Evolutionary conservation across 2,888 invertebrate genomes (phyloP).

Genomic region (Mythimna impura): DNA sequence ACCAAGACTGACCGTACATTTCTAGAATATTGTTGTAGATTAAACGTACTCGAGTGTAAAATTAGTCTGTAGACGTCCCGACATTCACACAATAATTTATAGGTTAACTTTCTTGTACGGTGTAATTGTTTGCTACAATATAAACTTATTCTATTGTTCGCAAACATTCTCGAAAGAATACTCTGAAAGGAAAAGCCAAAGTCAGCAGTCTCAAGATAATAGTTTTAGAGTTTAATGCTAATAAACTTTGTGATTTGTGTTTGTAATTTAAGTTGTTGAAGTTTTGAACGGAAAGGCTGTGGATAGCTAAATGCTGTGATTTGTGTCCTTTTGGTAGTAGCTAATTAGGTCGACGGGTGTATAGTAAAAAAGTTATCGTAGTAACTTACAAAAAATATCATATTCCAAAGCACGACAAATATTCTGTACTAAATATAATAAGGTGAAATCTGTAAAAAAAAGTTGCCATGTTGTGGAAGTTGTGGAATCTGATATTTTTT

Average conservation of each 20-base stretch:
- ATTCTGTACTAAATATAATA: too few species aligned
- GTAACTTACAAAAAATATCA: too few species aligned
- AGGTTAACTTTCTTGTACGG: slow-evolving; percentile 59
- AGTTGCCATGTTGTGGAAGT: too few species aligned
- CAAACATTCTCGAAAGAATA: slow-evolving; percentile 59
- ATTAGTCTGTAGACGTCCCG: slow-evolving; percentile 61
- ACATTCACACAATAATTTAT: slow-evolving; percentile 63
- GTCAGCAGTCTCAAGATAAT: slow-evolving; percentile 47
- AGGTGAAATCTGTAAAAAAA: too few species aligned
- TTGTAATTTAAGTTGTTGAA: slow-evolving; percentile 43
- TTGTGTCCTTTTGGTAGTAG: background rate
- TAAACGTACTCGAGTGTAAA: slow-evolving; percentile 72
- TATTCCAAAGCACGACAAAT: too few species aligned
- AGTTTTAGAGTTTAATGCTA: slow-evolving; percentile 48
- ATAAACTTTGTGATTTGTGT: slow-evolving; percentile 59
- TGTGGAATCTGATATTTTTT: too few species aligned
- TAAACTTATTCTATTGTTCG: slow-evolving; percentile 56
- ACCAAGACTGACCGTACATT: slow-evolving; percentile 5
- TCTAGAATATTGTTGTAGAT: slow-evolving; percentile 62
- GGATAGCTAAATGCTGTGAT: background rate
- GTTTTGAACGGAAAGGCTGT: slow-evolving; percentile 38
- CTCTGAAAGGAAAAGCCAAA: slow-evolving; percentile 47
- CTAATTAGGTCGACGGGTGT: background rate
- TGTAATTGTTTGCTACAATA: slow-evolving; percentile 59
- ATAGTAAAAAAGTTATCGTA: too few species aligned